phyloP scores from a whole-genome alignment of 2,797 vertebrate species.

The Megalops cyprinoides region DNA sequence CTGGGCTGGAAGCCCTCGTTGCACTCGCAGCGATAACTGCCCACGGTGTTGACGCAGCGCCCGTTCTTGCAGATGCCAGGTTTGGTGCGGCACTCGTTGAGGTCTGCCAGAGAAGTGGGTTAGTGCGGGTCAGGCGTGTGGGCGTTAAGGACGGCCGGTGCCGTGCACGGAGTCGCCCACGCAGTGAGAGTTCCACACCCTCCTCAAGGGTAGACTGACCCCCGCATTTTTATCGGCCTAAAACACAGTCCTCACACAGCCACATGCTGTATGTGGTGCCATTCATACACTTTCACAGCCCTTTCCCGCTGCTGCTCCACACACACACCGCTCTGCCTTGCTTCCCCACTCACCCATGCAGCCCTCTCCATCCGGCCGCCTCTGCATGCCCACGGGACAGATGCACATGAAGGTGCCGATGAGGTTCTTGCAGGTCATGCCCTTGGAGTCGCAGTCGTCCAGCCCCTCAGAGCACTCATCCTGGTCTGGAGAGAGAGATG shows the following conservation, averaged over 20 bases:
- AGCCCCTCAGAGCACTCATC: conserved; percentile 86
- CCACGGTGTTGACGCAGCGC: conserved; percentile 85
- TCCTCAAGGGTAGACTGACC: not conserved
- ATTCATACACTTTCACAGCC: not conserved
- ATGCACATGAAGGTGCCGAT: conserved; percentile 92
- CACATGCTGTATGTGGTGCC: not conserved
- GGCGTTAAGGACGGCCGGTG: conserved; percentile 17
- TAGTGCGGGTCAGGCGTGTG: not conserved
- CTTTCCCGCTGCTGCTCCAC: conserved; percentile 11
- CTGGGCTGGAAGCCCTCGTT: conserved; percentile 87
- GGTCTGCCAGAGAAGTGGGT: conserved; percentile 69
- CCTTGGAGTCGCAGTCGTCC: conserved; percentile 85
- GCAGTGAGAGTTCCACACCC: not conserved
- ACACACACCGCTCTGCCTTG: conserved; percentile 73
- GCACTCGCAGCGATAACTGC: conserved; percentile 91
- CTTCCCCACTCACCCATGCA: conserved; percentile 82
- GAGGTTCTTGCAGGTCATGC: conserved; percentile 94
- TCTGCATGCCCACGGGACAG: conserved; percentile 87
- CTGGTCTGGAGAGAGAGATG: conserved; percentile 74
- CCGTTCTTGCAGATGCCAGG: conserved; percentile 89
- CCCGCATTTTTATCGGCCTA: not conserved
- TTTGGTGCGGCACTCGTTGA: conserved; percentile 87
- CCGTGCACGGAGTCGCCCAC: not conserved
- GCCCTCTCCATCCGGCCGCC: conserved; percentile 82
- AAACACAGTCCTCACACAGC: not conserved